Evolutionary conservation across 2,797 vertebrate species (phyloP).

Genomic region (Apodemus agrarius): DNA sequence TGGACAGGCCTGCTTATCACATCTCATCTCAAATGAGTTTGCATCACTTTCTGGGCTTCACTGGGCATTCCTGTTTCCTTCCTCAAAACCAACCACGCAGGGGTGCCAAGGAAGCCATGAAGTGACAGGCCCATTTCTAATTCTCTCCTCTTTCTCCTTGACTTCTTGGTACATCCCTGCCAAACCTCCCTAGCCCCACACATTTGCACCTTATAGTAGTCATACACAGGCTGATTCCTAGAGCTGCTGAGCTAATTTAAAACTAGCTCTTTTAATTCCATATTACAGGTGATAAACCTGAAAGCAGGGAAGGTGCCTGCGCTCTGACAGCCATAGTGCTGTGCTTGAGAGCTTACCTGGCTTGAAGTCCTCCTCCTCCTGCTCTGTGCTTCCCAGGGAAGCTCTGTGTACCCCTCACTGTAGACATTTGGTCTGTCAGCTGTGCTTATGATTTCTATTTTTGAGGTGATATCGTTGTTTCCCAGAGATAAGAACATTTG

Average conservation of each 20-base stretch:
- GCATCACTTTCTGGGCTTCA: not conserved
- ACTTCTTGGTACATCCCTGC: not conserved
- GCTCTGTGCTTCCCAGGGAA: not conserved
- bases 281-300: not conserved
- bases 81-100: not conserved
- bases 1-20: slow-evolving; percentile 74
- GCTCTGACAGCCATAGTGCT: not conserved
- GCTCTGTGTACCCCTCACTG: not conserved
- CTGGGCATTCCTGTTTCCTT: not conserved
- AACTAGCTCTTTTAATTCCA: not conserved
- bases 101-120: not conserved
- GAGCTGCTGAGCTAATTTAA: not conserved
- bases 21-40: slow-evolving; percentile 69
- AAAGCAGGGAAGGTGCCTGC: not conserved
- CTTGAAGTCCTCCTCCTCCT: not conserved
- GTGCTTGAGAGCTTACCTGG: not conserved
- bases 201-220: not conserved
- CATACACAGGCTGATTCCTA: not conserved
- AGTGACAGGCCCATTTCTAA: not conserved
- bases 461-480: not conserved
- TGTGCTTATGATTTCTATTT: not conserved
- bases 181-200: not conserved
- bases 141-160: not conserved
- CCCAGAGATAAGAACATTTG: slow-evolving; percentile 20
- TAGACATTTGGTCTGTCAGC: not conserved